Conservation (phyloP, 2,113 vertebrate genomes). For the Elephas maximus region DNA sequence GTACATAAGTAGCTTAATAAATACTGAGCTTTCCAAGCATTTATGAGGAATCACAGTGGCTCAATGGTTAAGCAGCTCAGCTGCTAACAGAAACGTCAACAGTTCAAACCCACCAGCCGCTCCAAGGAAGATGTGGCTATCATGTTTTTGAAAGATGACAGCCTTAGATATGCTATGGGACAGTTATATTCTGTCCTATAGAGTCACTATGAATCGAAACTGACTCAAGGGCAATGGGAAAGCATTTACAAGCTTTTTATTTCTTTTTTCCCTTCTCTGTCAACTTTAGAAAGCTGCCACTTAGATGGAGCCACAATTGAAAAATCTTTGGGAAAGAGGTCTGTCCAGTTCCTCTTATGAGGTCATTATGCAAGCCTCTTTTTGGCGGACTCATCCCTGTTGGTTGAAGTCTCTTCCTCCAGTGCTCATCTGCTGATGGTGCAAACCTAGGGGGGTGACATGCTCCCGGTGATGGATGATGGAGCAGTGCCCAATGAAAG, state of each 20-base stretch:
- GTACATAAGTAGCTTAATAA: background rate
- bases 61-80: background rate
- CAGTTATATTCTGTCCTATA: background rate
- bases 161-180: background rate
- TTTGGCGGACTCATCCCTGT: background rate
- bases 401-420: background rate
- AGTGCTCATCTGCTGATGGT: background rate
- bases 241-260: background rate
- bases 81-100: background rate
- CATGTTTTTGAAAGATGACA: background rate
- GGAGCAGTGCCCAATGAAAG: background rate
- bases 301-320: conserved; percentile 5
- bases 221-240: background rate
- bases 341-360: background rate
- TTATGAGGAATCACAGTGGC: background rate
- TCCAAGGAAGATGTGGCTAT: background rate
- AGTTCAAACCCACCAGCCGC: background rate
- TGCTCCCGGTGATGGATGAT: background rate
- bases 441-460: background rate
- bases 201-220: background rate
- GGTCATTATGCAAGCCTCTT: background rate
- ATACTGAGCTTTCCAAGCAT: background rate
- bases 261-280: background rate
- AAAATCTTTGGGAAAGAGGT: conserved; percentile 28
- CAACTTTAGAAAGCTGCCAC: background rate